Conservation (phyloP, 37 sponge, comb jelly and placozoan genomes). For the Axinella damicornis region DNA sequence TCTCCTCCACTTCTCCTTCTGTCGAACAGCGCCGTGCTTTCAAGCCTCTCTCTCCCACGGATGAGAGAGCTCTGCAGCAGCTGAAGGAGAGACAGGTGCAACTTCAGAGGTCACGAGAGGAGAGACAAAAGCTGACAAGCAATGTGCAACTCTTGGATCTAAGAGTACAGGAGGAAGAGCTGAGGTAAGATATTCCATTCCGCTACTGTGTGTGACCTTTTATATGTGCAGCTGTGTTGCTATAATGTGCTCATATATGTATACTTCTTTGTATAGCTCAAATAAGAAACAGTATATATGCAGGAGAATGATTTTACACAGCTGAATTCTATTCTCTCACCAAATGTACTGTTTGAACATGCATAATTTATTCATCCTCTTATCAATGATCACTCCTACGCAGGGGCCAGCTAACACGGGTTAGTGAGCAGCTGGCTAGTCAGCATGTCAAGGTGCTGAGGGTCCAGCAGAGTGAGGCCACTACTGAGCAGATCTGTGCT, state of each 20-base stretch:
- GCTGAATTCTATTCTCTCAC: no score
- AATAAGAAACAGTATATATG: not conserved
- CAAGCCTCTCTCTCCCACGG: not conserved
- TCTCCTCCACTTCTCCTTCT: no score
- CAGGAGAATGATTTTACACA: no score
- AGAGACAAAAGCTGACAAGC: constrained; percentile 23
- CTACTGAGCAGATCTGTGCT: constrained; percentile 33
- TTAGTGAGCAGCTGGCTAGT: constrained; percentile 67
- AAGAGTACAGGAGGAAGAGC: constrained; percentile 62
- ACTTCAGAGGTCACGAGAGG: constrained; percentile 18
- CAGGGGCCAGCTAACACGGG: constrained; percentile 48
- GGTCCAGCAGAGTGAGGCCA: constrained; percentile 9
- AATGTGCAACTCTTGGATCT: constrained; percentile 39
- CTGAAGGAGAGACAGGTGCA: constrained; percentile 3
- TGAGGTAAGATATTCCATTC: constrained; percentile 37
- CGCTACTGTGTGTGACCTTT: no score
- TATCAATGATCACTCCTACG: no score
- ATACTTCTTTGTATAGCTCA: not conserved
- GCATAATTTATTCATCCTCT: no score
- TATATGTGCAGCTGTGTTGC: no score
- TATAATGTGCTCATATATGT: not conserved
- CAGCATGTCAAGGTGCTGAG: constrained; percentile 68
- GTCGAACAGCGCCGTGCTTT: no score
- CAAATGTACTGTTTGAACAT: no score
- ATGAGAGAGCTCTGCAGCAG: constrained; percentile 2